Evolutionary conservation across 2,888 invertebrate species (phyloP).

Genomic region (Isoperla grammatica): DNA sequence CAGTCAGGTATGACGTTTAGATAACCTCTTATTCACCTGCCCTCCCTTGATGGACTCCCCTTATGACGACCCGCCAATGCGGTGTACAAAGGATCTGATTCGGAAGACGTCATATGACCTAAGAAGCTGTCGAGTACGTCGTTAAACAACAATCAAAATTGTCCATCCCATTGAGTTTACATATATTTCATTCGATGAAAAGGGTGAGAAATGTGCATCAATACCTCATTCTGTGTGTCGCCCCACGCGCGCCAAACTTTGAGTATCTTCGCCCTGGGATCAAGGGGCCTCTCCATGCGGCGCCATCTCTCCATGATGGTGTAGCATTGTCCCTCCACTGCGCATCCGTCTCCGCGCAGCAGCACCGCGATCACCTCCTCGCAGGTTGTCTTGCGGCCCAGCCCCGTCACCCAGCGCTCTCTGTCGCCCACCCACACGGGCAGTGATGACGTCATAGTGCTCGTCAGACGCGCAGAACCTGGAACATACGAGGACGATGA

Average conservation of each 20-base stretch:
- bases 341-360: constrained; percentile 46
- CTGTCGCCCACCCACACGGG: constrained; percentile 71
- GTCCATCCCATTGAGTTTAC: too few relatives aligned
- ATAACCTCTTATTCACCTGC: too few relatives aligned
- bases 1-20: too few relatives aligned
- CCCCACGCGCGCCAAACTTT: constrained; percentile 81
- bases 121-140: too few relatives aligned
- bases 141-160: too few relatives aligned
- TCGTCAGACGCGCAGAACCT: background rate
- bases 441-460: constrained; percentile 46
- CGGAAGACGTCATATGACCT: too few relatives aligned
- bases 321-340: constrained; percentile 45
- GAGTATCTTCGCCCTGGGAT: constrained; percentile 64
- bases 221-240: constrained; percentile 59
- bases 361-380: constrained; percentile 70
- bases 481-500: background rate
- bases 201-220: background rate
- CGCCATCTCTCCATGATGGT: constrained; percentile 73
- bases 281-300: constrained; percentile 67
- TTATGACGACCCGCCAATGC: too few relatives aligned
- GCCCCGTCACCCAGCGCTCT: constrained; percentile 74
- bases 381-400: constrained; percentile 69
- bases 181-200: too few relatives aligned
- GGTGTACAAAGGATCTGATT: too few relatives aligned
- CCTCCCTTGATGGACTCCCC: too few relatives aligned